These are phyloP conservation scores for Euphydryas editha DNA, from an alignment of 2,888 invertebrate genomes.

Conservation along the genomic window DNA sequence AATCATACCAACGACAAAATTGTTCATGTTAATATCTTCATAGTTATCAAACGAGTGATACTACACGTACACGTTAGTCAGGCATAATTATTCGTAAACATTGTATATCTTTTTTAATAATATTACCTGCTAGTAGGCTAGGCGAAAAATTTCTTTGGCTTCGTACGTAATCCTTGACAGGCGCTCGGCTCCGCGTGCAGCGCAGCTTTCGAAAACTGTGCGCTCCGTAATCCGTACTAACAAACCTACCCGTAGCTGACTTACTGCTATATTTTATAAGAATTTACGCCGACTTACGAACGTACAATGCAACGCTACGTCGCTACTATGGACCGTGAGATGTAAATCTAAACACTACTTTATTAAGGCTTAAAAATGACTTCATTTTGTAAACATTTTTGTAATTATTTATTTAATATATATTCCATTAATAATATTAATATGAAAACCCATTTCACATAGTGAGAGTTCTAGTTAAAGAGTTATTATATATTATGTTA, in stretches of 20 bases:
- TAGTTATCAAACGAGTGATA: neutral
- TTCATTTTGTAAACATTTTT: too few species aligned
- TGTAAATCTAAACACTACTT: too few species aligned
- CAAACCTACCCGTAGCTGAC: slow-evolving; percentile 20
- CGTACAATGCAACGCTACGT: neutral
- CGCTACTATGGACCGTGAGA: too few species aligned
- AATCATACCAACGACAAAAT: too few species aligned
- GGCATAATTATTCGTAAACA: neutral
- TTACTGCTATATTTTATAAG: slow-evolving; percentile 13
- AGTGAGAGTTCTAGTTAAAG: too few species aligned
- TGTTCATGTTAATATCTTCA: too few species aligned
- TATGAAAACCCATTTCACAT: too few species aligned
- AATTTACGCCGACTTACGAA: slow-evolving; percentile 6
- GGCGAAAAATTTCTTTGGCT: slow-evolving; percentile 9
- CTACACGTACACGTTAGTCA: neutral
- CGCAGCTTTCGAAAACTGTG: slow-evolving; percentile 24
- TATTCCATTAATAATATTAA: too few species aligned
- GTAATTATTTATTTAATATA: too few species aligned
- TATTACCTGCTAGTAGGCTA: neutral
- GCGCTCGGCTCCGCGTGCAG: slow-evolving; percentile 6
- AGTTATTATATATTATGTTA: too few species aligned
- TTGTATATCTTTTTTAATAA: neutral
- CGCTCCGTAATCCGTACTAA: slow-evolving; percentile 27
- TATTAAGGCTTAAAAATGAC: too few species aligned
- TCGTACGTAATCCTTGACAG: slow-evolving; percentile 14